Evolutionary conservation across 2,797 vertebrate genomes (phyloP).

Genomic region (Oceanodroma leucorhoa): DNA sequence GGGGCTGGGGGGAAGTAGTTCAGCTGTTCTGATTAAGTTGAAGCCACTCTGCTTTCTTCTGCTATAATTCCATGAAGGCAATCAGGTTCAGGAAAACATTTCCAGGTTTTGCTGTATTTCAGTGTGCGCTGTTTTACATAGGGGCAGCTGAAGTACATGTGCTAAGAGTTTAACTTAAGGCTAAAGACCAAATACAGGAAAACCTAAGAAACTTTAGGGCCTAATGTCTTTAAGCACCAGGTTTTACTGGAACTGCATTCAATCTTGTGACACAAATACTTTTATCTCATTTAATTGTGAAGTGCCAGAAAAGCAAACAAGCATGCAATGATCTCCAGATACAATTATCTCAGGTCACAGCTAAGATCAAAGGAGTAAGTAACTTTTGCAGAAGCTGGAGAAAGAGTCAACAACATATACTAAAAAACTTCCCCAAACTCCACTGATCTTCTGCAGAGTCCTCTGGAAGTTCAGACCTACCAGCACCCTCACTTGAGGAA

Average conservation of each 20-base stretch:
- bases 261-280: background rate
- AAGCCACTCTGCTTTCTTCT: background rate
- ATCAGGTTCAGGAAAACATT: background rate
- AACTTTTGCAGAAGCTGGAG: background rate
- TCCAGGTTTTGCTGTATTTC: background rate
- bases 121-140: background rate
- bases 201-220: background rate
- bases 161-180: background rate
- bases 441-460: background rate
- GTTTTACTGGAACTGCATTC: background rate
- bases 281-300: background rate
- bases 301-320: background rate
- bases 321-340: background rate
- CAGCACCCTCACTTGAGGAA: background rate
- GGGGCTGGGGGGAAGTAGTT: accelerated
- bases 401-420: background rate
- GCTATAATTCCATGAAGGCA: background rate
- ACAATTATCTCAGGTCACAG: background rate
- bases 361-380: conserved; percentile 7
- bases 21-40: background rate
- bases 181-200: background rate
- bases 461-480: background rate
- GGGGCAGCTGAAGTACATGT: background rate
- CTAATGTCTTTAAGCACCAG: background rate
- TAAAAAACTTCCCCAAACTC: background rate